phyloP scores from a whole-genome alignment of 2,888 invertebrate species.

The Escarpia spicata region DNA sequence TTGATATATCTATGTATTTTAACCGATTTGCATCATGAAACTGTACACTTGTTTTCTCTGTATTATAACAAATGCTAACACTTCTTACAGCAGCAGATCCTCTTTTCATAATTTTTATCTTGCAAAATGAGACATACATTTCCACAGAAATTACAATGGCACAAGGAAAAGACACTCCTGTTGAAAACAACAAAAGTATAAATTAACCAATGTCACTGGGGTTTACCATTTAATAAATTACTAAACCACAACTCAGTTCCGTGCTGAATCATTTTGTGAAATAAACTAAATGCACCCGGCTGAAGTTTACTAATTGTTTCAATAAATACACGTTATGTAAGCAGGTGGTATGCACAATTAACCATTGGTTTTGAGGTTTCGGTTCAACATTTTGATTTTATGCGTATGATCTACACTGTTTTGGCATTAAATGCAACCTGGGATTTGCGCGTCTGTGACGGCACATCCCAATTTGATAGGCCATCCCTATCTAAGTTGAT shows the following conservation, averaged over 20 bases:
- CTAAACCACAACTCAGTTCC: background rate
- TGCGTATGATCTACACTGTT: background rate
- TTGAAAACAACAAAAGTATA: background rate
- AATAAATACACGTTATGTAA: background rate
- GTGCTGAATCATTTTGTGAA: background rate
- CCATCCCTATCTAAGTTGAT: background rate
- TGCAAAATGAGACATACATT: background rate
- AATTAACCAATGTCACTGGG: background rate
- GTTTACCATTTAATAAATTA: background rate
- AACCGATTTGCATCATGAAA: background rate
- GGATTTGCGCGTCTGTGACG: background rate
- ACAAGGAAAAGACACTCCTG: background rate
- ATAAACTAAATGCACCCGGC: background rate
- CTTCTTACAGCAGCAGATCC: background rate
- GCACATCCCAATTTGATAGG: background rate
- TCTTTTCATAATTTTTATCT: background rate
- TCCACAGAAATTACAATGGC: background rate
- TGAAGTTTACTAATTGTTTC: background rate
- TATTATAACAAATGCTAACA: background rate
- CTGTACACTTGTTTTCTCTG: background rate
- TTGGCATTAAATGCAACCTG: slow-evolving; percentile 13
- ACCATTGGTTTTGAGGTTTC: no score
- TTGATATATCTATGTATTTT: background rate
- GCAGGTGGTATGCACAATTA: background rate
- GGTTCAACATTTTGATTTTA: background rate